Base-by-base conservation (phyloP, 2,888 invertebrate species). In the Amblyjoppa fuscipennis region DNA sequence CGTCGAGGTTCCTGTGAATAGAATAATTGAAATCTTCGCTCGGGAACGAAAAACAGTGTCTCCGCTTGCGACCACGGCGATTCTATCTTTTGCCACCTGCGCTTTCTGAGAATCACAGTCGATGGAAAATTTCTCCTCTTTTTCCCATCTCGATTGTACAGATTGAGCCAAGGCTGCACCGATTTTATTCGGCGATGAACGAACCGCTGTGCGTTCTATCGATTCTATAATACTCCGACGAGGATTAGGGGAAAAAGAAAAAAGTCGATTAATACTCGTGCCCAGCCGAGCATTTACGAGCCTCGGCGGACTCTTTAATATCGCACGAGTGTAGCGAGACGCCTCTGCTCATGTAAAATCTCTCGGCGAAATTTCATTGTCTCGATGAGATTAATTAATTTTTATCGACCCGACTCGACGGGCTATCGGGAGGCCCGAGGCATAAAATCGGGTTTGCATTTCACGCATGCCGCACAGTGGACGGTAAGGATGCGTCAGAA, bases 1-100 rank as follows among this genome's bases (percentile, higher is more conserved):
- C 93, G 87, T 93, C 91, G 93, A 93, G 93, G 90, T 93, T 93
- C 91, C 93, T 92, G 83, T 81, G 81, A 71, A 81, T 86, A 88
- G 87, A 89, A 91, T 91, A 90, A 91, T 91, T 91, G 90, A 91
- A 91, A 91, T 91, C 91, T 88, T 91, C 85, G 74, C 28, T 2
- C 38, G 64, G 38, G 34, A 61, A 71, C 34, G 71, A 53, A 53
- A 79, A 61, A 71, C 31, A 20, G 66, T 25, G 53, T 53, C 51
- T 28, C 49, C 28, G 34, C 13, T 31, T 34, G 16, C 3, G 11
- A 34, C 31, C n/a, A 28, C 34, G 61, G 16, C 61, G 34, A 34
- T 34, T 34, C n/a, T 5, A 7, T 20, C 7, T n/a, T 28, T 13
- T 28, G 3, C 13, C 13, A 61, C 31, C n/a, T 34, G 6, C 1